Conservation (phyloP, 2,797 vertebrate species). For the Arrhamphus sclerolepis region DNA sequence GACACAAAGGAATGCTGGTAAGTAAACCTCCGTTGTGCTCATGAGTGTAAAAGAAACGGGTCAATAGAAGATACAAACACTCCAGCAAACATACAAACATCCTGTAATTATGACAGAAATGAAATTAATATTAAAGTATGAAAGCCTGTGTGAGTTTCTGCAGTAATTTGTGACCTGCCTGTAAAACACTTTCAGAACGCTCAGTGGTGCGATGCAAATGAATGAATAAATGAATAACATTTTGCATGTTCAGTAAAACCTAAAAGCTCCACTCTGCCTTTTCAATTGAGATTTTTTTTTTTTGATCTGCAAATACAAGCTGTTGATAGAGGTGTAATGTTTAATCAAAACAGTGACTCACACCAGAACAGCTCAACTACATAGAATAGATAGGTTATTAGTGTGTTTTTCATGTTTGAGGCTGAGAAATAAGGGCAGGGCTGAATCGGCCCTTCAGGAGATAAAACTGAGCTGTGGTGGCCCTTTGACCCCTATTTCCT, state of each 20-base stretch:
- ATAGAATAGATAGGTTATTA: background rate
- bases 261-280: conserved; percentile 27
- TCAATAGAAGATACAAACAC: conserved; percentile 1
- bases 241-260: conserved; percentile 6
- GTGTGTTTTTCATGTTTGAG: background rate
- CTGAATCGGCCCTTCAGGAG: background rate
- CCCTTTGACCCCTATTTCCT: conserved; percentile 15
- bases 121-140: conserved; percentile 42
- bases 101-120: conserved; percentile 16
- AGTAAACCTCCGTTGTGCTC: conserved; percentile 2
- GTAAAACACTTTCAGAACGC: conserved; percentile 16
- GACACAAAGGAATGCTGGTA: conserved; percentile 5
- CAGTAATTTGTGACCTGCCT: conserved; percentile 44
- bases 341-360: conserved; percentile 17
- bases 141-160: conserved; percentile 21
- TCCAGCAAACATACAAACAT: background rate
- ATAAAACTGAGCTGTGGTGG: conserved; percentile 1
- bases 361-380: background rate
- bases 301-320: conserved; percentile 22
- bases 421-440: conserved; percentile 7
- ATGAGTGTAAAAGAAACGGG: conserved; percentile 16
- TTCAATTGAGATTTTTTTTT: conserved; percentile 8
- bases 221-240: conserved; percentile 50
- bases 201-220: conserved; percentile 46
- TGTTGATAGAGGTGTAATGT: conserved; percentile 18